Evolutionary conservation across 2,113 vertebrate genomes (phyloP).

Genomic region (Campylomormyrus numenius): DNA sequence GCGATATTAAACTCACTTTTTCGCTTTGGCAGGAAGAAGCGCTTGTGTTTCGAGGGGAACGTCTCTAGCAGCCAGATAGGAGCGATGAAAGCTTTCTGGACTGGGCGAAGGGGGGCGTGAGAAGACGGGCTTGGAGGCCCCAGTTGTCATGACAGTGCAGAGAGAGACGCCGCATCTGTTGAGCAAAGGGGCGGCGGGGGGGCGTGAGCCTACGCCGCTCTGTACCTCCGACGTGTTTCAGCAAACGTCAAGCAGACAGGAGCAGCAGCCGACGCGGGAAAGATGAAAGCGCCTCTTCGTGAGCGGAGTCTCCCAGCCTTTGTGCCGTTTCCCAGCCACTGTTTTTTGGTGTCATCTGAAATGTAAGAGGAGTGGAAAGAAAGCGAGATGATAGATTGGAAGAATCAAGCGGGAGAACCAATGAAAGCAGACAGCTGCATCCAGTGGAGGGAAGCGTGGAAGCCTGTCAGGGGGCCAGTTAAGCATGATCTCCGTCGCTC

Average conservation of each 20-base stretch:
- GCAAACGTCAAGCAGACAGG: neutral
- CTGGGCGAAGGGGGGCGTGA: neutral
- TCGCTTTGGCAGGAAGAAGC: neutral
- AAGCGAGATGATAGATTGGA: conserved; percentile 1
- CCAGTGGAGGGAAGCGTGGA: conserved; percentile 29
- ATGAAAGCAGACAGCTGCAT: conserved; percentile 27
- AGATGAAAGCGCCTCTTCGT: neutral
- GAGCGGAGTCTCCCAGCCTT: neutral
- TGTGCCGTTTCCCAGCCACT: neutral
- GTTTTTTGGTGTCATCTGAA: neutral
- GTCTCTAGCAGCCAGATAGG: conserved; percentile 8
- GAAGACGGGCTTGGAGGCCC: neutral
- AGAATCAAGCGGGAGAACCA: neutral
- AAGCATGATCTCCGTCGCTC: neutral
- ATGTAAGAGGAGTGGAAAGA: neutral
- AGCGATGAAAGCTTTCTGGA: conserved; percentile 9
- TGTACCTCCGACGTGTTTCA: neutral
- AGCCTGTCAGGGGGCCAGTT: too few species aligned
- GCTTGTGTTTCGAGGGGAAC: neutral
- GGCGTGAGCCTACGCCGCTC: neutral
- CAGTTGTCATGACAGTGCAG: neutral
- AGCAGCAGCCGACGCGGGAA: neutral
- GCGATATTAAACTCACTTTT: neutral
- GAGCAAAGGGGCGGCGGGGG: neutral
- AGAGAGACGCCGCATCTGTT: neutral